Base-by-base conservation (phyloP, 2,113 vertebrate genomes). In the Mesoclemmys tuberculata region DNA sequence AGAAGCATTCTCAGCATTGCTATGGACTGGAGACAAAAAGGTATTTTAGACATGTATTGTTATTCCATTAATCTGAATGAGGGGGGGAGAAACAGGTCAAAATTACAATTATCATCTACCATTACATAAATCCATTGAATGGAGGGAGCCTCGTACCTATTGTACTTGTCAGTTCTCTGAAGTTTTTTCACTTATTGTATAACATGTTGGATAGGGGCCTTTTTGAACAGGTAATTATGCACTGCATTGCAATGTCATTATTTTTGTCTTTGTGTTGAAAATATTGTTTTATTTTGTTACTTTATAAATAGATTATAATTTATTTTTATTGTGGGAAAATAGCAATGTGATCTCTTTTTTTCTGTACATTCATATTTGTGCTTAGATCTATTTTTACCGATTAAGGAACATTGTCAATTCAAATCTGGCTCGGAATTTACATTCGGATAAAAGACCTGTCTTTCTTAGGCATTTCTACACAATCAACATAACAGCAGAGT, bases 281-380 rank as follows among this genome's bases (percentile, higher is more conserved):
- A 61, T 90, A 86, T 5, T 83, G 19, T 56, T 96, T 94, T 89
- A 49, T 89, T 93, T 90, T 41, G n/a, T 89, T 94, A 64, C 84
- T 87, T 92, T 46, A 74, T 92, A 94, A 94, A 90, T 82, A 88
- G 10, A 87, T 90, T 85, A 75, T 26, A 93, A 5, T 89, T 82
- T n/a, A 5, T 95, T 94, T 89, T 93, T 79, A 54, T 68, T 54
- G 35, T 87, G 61, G 10, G 41, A 95, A 95, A 96, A 94, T 90
- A 96, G 89, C 89, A 92, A 93, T 87, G 82, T 92, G 52, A 58
- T 81, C 16, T 52, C 94, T 44, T 4, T 12, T 79, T 93, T 96
- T 44, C 71, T n/a, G 38, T 41, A 14, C 14, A 49, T 79, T 85
- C 91, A 90, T 46, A 1, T 88, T 96, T 52, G n/a, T 80, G 4